These are phyloP conservation scores for Yponomeuta cagnagella DNA, from an alignment of 2,888 invertebrate genomes.

Conservation along the genomic window DNA sequence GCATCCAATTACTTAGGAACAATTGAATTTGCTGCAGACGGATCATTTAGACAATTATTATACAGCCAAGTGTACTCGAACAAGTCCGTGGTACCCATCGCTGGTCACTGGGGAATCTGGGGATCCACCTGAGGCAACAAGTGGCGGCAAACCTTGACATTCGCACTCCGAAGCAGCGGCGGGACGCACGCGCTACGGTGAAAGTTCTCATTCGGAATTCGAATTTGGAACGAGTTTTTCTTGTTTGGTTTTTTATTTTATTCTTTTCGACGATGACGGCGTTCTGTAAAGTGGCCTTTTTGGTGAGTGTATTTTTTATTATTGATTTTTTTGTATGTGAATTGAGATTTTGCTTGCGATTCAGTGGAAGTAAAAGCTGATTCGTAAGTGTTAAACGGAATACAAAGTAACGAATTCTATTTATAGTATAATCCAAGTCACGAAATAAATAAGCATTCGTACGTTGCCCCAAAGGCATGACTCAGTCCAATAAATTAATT, in stretches of 20 bases:
- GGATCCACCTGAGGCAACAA: not conserved
- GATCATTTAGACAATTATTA: no score
- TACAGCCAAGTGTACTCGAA: not conserved
- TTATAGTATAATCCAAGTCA: no score
- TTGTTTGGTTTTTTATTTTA: not conserved
- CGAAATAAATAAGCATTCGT: no score
- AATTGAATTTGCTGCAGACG: no score
- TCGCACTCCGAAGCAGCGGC: constrained; percentile 4
- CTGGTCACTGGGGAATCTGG: not conserved
- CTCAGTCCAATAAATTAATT: not conserved
- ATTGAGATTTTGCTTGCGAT: not conserved
- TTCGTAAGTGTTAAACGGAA: no score
- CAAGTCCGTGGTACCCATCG: not conserved
- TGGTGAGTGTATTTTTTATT: constrained; percentile 1
- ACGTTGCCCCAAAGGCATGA: not conserved
- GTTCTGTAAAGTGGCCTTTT: not conserved
- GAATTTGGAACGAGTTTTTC: constrained; percentile 5
- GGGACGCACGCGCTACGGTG: constrained; percentile 5
- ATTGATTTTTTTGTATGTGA: not conserved
- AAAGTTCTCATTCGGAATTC: not conserved
- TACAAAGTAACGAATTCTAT: no score
- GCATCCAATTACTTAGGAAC: no score
- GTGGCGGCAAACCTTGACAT: constrained; percentile 7
- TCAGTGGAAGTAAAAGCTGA: not conserved
- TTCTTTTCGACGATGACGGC: not conserved